Percentiles rank a stretch among this genome's conserved stretches.
Conservation (phyloP, 2,797 vertebrate species). For the Coccyzus lansbergi region DNA sequence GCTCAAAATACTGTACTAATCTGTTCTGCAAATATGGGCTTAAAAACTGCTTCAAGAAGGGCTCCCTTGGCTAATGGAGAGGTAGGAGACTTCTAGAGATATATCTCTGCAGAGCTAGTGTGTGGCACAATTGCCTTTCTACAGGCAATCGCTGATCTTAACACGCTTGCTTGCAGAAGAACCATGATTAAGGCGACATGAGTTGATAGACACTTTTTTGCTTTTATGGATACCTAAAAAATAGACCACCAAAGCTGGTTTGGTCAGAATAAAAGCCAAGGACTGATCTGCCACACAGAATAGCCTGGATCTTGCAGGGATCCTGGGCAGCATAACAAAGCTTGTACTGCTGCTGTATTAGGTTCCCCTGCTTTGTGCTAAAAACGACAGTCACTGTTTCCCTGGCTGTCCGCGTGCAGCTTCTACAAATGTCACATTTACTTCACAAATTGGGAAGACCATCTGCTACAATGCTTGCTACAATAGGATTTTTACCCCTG, state of each 20-base stretch:
- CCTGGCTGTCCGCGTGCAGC: background rate
- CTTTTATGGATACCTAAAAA: background rate
- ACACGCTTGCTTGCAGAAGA: background rate
- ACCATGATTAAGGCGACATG: background rate
- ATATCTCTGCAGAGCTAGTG: background rate
- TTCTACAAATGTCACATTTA: background rate
- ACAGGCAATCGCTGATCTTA: background rate
- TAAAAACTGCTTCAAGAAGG: slow-evolving; percentile 12
- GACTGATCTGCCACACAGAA: background rate
- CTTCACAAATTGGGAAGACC: background rate
- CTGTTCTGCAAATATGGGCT: slow-evolving; percentile 15
- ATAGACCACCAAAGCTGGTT: background rate
- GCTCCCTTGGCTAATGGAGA: background rate
- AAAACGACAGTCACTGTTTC: background rate
- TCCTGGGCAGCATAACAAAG: background rate
- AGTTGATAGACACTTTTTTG: background rate
- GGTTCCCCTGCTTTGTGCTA: background rate
- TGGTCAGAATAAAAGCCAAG: background rate
- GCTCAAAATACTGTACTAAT: slow-evolving; percentile 26
- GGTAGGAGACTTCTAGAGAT: background rate
- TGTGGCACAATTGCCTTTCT: background rate
- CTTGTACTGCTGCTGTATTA: background rate
- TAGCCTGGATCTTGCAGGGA: background rate
- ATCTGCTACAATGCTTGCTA: background rate
- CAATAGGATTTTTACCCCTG: background rate